Base-by-base conservation (phyloP, 2,797 vertebrate genomes). In the Enteromius afrohamiltoni region DNA sequence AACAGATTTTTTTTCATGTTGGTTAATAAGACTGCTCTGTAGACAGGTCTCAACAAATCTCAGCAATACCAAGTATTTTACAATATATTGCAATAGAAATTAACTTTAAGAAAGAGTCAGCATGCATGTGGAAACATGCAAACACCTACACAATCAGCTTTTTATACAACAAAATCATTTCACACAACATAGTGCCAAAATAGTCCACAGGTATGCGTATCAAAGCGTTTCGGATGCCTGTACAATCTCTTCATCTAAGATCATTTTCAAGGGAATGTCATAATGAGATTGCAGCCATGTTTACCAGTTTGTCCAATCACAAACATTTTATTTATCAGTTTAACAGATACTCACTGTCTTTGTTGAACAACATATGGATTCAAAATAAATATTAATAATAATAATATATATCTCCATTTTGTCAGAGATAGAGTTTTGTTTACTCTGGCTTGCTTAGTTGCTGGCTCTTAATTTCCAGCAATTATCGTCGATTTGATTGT, bases 41-140 rank as follows among this genome's bases (percentile, higher is more conserved):
- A 13, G 70, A 75, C 80, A 67, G 34, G 73, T 45, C 62, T 76
- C 37, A 6, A 45, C 81, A 76, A 45, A 82, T 74, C 29, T 67
- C 45, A 11, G 42, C 40, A 47, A 64, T 62, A 62, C 23, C 69
- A 40, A 73, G 40, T 45, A 64, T 26, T 82, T 34, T 51, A 34
- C 47, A 26, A 42, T n/a, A 17, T 14, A 45, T 58, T 69, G n/a
- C 62, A 45, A n/a, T 21, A 45, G 23, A 47, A 77, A 23, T 45
- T 34, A 2, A 31, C 1, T 77, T 29, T 31, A 45, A 16, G 81
- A 42, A 6, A 42, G 62, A 67, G 62, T 83, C 73, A 55, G 34
- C 34, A 23, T 69, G 64, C 81, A 40, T 69, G 81, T 29, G 34
- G 40, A 83, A 69, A 58, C 74, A 60, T 58, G 81, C 47, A 23